Evolutionary conservation across 2,888 invertebrate genomes (phyloP).

Genomic region (Scotopteryx bipunctaria): DNA sequence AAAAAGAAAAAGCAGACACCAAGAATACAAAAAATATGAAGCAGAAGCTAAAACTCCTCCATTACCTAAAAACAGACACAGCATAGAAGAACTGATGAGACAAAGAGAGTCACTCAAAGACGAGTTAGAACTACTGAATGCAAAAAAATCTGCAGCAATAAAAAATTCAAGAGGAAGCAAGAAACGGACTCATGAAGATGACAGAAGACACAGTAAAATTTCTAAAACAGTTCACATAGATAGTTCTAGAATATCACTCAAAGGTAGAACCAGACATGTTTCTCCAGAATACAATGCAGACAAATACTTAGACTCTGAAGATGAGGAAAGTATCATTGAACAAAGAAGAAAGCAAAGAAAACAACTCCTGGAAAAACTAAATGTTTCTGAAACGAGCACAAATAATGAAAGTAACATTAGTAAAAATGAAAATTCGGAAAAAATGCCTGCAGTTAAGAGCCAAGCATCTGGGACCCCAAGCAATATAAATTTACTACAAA

Average conservation of each 20-base stretch:
- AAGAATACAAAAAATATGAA: constrained; percentile 42
- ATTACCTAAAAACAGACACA: constrained; percentile 53
- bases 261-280: constrained; percentile 26
- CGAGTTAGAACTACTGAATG: constrained; percentile 58
- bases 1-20: constrained; percentile 47
- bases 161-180: constrained; percentile 38
- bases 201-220: constrained; percentile 21
- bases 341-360: constrained; percentile 93
- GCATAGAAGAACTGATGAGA: constrained; percentile 66
- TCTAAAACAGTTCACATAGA: constrained; percentile 30
- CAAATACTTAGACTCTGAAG: constrained; percentile 88
- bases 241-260: constrained; percentile 21
- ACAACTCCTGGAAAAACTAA: constrained; percentile 87
- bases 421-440: constrained; percentile 27
- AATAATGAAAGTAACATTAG: constrained; percentile 34
- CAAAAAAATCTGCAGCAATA: constrained; percentile 41
- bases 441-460: constrained; percentile 24
- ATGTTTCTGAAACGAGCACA: constrained; percentile 32
- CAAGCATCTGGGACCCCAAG: constrained; percentile 19
- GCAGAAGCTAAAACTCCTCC: constrained; percentile 70
- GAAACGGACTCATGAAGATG: constrained; percentile 48
- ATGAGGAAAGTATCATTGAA: constrained; percentile 96
- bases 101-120: constrained; percentile 63
- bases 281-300: constrained; percentile 80
- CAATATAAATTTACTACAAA: constrained; percentile 33